Conservation (phyloP, 2,888 invertebrate species). For the Zaprionus bogoriensis region DNA sequence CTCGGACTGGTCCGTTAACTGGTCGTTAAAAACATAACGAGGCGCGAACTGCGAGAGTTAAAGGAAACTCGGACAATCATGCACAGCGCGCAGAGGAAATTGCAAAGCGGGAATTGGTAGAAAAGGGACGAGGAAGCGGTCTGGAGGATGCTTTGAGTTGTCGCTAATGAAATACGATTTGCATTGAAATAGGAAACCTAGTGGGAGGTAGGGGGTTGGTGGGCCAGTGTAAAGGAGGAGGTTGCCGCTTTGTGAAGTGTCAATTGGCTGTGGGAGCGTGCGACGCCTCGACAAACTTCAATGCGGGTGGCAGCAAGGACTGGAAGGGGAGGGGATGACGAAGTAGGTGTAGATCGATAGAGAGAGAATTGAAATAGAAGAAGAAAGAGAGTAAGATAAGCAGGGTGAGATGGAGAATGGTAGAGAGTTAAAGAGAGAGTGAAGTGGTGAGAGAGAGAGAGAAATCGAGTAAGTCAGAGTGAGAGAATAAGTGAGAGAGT, state of each 20-base stretch:
- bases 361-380: too few relatives aligned
- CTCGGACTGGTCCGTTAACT: constrained; percentile 39
- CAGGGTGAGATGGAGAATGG: too few relatives aligned
- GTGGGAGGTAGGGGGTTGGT: neutral
- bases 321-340: too few relatives aligned
- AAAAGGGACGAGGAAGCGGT: neutral
- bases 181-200: constrained; percentile 2
- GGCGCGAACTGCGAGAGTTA: neutral
- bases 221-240: neutral
- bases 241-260: constrained; percentile 15
- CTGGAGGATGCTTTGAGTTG: constrained; percentile 38
- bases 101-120: constrained; percentile 27
- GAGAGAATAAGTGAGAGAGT: too few relatives aligned
- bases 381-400: too few relatives aligned
- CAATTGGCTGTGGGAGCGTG: constrained; percentile 15
- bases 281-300: constrained; percentile 17
- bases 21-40: constrained; percentile 60
- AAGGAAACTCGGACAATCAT: neutral
- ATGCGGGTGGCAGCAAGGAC: constrained; percentile 16
- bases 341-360: too few relatives aligned
- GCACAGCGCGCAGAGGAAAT: constrained; percentile 11
- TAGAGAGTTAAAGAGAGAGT: too few relatives aligned
- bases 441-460: too few relatives aligned
- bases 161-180: constrained; percentile 45
- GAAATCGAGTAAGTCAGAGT: too few relatives aligned